Percentiles rank a stretch among this genome's conserved stretches.
These are phyloP conservation scores for Mastomys coucha DNA, from an alignment of 2,113 vertebrate species.

Conservation along the genomic window DNA sequence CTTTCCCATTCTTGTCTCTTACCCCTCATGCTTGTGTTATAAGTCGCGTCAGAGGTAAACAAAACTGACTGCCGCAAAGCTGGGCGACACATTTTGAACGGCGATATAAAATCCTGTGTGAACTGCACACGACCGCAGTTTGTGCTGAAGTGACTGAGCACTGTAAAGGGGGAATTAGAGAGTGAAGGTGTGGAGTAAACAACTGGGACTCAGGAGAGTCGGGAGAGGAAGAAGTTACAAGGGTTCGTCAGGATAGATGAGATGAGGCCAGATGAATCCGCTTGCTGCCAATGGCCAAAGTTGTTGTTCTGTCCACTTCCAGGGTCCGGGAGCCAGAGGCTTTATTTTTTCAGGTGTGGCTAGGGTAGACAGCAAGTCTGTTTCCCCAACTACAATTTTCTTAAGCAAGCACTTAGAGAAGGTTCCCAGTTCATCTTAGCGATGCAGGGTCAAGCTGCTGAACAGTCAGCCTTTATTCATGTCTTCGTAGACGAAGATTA, in stretches of 20 bases:
- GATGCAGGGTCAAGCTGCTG: neutral
- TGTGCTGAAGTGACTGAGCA: neutral
- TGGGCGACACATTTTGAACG: neutral
- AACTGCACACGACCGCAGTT: neutral
- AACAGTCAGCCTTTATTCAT: neutral
- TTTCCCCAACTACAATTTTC: neutral
- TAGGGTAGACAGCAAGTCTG: neutral
- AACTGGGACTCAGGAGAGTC: neutral
- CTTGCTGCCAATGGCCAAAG: neutral
- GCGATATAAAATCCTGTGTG: neutral
- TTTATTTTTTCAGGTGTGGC: neutral
- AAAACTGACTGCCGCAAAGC: neutral
- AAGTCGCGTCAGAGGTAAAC: neutral
- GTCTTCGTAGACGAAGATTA: neutral
- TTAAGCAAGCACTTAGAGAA: neutral
- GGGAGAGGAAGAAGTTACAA: neutral
- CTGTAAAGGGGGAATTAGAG: neutral
- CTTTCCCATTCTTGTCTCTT: neutral
- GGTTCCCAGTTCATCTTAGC: neutral
- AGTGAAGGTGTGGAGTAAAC: neutral
- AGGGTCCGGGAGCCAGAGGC: neutral
- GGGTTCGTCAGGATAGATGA: too few relatives aligned
- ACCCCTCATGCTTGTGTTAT: neutral
- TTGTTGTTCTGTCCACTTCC: neutral
- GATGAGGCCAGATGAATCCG: neutral